Evolutionary conservation across 1,140 invertebrate genomes (phyloP).

Genomic region (Pantala flavescens): DNA sequence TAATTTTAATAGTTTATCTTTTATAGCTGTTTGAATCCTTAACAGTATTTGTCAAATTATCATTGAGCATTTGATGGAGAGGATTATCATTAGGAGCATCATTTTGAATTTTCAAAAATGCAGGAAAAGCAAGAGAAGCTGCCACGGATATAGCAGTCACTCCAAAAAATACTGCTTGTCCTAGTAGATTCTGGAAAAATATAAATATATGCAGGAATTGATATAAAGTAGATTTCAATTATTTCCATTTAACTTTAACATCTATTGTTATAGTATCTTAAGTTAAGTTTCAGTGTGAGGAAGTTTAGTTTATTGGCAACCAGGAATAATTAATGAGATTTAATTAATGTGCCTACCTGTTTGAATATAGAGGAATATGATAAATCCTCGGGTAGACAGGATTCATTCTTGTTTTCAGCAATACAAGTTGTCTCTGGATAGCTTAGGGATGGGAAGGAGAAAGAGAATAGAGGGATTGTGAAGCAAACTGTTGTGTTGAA

Average conservation of each 20-base stretch:
- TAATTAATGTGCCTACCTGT: background rate
- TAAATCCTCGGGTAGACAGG: background rate
- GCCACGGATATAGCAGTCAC: constrained; percentile 14
- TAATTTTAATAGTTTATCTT: too few relatives aligned
- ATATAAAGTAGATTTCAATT: too few relatives aligned
- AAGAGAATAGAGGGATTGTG: constrained; percentile 30
- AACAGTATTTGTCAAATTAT: too few relatives aligned
- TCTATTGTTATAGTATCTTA: too few relatives aligned
- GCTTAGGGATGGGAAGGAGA: constrained; percentile 26
- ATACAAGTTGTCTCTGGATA: background rate
- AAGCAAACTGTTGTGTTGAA: constrained; percentile 30
- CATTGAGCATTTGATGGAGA: too few relatives aligned
- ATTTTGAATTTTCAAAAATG: background rate
- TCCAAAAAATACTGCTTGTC: constrained; percentile 17
- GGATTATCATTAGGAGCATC: background rate
- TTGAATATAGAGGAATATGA: background rate
- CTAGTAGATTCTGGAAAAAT: constrained; percentile 18
- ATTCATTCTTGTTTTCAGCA: background rate
- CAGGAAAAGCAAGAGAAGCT: constrained; percentile 17
- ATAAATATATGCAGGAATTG: background rate
- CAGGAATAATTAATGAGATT: too few relatives aligned
- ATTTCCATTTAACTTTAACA: too few relatives aligned
- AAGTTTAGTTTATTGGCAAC: too few relatives aligned
- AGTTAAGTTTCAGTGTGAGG: too few relatives aligned
- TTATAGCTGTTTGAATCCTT: too few relatives aligned